Base-by-base conservation (phyloP, 2,888 invertebrate species). In the Cepaea hortensis region DNA sequence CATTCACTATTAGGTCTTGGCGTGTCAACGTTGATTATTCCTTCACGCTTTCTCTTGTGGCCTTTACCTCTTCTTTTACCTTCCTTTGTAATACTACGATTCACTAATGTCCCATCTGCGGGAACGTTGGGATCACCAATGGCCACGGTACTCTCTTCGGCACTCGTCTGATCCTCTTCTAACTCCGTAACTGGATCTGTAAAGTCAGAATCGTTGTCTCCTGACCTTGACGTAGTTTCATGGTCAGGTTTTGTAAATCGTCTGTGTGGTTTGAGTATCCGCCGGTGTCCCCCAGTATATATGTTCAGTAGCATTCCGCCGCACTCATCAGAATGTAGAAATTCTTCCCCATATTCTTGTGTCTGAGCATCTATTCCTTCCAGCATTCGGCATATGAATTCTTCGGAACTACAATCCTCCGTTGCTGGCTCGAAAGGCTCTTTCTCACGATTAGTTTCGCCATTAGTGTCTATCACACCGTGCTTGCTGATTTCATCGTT, bases 211-310 rank as follows among this genome's bases (percentile, higher is more conserved):
- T 55, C 55, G 6, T 55, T 55, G 55, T 55, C 55, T 55, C 55
- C 70, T 50, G 50, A n/a, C n/a, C n/a, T 48, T 6, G 50, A n/a
- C 18, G 20, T 68, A n/a, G 11, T 11, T 48, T 84, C 84, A 48
- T 18, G 13, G 7, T 15, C n/a, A 3, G 65, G 50, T 55, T 84
- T 84, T 1, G 20, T 84, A 68, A 84, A 84, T 15, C 70, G 65
- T 84, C 84, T 68, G 65, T 77, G 77, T 15, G 84, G 84, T 61
- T 84, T 84, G 18, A 84, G 84, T 20, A 84, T 84, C 3, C 84
- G 84, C 35, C 84, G 46, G 18, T 77, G 84, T 23, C 77, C 77
- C 9, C 70, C 81, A 15, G 82, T 82, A 55, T 82, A 73, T 61
- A 82, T 73, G 55, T 82, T 82, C 73, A 82, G 73, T 61, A 82